Percentiles rank a stretch among this genome's conserved stretches.
Evolutionary conservation across 2,888 invertebrate species (phyloP).

Genomic region (Dicyrtoma fusca): DNA sequence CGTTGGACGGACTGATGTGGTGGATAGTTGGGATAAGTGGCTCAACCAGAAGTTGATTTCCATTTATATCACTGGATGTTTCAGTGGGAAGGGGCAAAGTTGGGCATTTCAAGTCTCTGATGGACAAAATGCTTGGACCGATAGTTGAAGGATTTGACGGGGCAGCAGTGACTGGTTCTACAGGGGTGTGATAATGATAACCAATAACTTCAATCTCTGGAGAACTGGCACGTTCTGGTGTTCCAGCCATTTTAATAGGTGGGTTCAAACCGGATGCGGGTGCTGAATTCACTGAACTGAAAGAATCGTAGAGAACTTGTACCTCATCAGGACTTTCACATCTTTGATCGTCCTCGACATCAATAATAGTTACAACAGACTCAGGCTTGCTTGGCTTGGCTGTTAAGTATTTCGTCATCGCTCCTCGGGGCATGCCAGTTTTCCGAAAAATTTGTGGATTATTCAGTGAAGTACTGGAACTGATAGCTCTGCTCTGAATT

Average conservation of each 20-base stretch:
- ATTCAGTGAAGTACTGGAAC: too few relatives aligned
- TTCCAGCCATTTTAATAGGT: not conserved
- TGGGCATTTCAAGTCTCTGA: too few relatives aligned
- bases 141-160: too few relatives aligned
- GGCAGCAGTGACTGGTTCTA: too few relatives aligned
- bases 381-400: not conserved
- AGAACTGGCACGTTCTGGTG: not conserved
- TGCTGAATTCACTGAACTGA: not conserved
- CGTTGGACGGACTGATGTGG: not conserved
- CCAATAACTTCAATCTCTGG: too few relatives aligned
- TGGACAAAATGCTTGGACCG: too few relatives aligned
- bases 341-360: not conserved
- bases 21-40: too few relatives aligned
- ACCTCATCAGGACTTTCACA: not conserved
- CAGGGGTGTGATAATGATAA: too few relatives aligned
- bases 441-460: not conserved
- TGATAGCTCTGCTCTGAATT: too few relatives aligned
- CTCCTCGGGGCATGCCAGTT: not conserved
- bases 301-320: not conserved
- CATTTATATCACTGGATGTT: too few relatives aligned
- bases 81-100: too few relatives aligned
- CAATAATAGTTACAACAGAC: not conserved
- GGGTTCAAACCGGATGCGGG: not conserved
- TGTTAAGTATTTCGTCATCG: not conserved
- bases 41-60: too few relatives aligned